Base-by-base conservation (phyloP, 2,113 vertebrate species). In the Saccopteryx leptura region DNA sequence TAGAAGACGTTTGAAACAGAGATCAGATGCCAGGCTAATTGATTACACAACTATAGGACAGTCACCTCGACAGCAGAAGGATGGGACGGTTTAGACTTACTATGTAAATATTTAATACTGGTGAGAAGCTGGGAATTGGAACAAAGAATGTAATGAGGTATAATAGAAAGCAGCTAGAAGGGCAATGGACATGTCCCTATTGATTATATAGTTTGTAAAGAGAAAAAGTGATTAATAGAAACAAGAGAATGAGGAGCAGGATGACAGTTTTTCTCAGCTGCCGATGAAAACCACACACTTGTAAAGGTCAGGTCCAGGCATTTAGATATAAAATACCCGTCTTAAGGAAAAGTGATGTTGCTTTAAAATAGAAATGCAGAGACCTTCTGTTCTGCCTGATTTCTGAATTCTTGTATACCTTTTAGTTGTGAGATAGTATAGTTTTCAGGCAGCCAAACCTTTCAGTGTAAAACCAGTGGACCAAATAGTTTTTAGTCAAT, bases 121-220 rank as follows among this genome's bases (percentile, higher is more conserved):
- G 26, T 93, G 97, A 97, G 95, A 97, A 97, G 98, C 98, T 97
- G 97, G 86, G 96, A 87, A 75, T 82, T 75, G 97, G 97, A 98
- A 95, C 88, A 96, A 96, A 96, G 93, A 87, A 81, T 4, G 0
- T 98, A 98, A 99, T 97, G 98, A 98, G 98, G 97, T 98, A 91
- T 97, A 96, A 98, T 96, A 96, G 97, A 97, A 98, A 98, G 98
- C 95, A 90, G 97, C 97, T 69, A 80, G 97, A 96, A 84, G 93
- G 84, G 61, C 87, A 10, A 63, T 0, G 63, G 95, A 21, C 97
- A 95, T 72, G 95, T 98, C 96, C 86, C 86, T 81, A 48, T 88
- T 97, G 98, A 98, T 98, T 97, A 94, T 92, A 80, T 33, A 4
- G 4, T 0, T 7, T 39, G 97, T 56, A 97, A 96, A 98, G 88